Evolutionary conservation across 2,113 vertebrate species (phyloP).

Genomic region (Fukomys damarensis): DNA sequence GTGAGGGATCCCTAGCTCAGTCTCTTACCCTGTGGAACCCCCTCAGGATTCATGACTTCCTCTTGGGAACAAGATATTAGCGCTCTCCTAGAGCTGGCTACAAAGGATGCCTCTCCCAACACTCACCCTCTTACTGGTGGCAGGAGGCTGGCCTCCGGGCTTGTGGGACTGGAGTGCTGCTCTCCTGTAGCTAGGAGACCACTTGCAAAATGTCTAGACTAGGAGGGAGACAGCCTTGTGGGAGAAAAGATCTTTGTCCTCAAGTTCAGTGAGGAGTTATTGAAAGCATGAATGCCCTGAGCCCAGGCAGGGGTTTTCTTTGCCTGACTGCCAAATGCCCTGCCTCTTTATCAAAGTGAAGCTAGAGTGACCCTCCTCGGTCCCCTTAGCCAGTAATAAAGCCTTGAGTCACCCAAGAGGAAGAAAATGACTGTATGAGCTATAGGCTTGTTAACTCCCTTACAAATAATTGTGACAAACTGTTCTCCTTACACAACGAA

Average conservation of each 20-base stretch:
- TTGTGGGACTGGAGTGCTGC: background rate
- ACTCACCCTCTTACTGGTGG: background rate
- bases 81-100: background rate
- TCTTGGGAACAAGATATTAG: background rate
- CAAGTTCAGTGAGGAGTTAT: conserved; percentile 52
- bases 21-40: background rate
- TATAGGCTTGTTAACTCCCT: conserved; percentile 40
- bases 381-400: background rate
- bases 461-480: conserved; percentile 18
- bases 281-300: conserved; percentile 36
- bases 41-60: background rate
- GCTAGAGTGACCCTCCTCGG: conserved; percentile 35
- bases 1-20: background rate
- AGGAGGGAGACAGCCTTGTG: conserved; percentile 39
- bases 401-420: background rate
- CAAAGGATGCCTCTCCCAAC: background rate
- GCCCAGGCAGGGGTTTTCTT: conserved; percentile 18
- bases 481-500: conserved; percentile 8
- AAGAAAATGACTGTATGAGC: conserved; percentile 49
- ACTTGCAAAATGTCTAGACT: conserved; percentile 61
- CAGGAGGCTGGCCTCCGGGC: background rate
- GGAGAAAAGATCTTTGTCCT: conserved; percentile 77
- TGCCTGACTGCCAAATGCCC: background rate
- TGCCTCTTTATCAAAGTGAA: background rate
- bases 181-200: conserved; percentile 74